These are phyloP conservation scores for Coracopsis vasa DNA, from an alignment of 2,113 vertebrate genomes.

Conservation along the genomic window DNA sequence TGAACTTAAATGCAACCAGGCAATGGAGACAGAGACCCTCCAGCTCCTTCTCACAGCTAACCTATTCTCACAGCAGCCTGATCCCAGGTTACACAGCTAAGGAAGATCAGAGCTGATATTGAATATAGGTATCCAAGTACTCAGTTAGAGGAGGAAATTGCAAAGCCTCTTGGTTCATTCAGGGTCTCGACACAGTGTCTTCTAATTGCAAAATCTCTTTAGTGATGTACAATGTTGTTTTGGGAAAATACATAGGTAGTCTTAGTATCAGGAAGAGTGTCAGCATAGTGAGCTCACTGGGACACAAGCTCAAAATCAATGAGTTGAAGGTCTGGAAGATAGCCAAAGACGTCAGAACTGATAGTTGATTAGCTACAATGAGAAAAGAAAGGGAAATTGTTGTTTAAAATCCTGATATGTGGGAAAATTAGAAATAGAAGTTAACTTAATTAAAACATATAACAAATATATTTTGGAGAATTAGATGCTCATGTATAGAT, in stretches of 20 bases:
- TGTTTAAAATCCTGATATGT: not conserved
- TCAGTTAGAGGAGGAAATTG: not conserved
- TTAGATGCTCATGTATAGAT: not conserved
- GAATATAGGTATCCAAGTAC: not conserved
- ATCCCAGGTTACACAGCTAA: not conserved
- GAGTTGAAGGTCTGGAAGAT: not conserved
- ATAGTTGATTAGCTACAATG: not conserved
- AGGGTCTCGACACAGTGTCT: not conserved
- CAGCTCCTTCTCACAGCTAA: not conserved
- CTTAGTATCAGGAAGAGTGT: not conserved
- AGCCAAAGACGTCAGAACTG: not conserved
- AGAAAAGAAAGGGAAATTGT: not conserved
- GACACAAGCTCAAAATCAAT: not conserved
- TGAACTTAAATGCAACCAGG: not conserved
- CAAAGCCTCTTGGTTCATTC: not conserved
- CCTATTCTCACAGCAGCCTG: not conserved
- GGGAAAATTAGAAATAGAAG: not conserved
- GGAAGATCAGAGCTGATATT: not conserved
- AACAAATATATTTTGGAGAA: not conserved
- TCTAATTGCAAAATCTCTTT: not conserved
- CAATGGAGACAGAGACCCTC: not conserved
- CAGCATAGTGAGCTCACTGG: not conserved
- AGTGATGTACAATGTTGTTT: not conserved
- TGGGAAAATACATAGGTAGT: not conserved
- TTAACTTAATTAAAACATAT: not conserved